Evolutionary conservation across 2,888 invertebrate species (phyloP).

Genomic region (Tipula confusa): DNA sequence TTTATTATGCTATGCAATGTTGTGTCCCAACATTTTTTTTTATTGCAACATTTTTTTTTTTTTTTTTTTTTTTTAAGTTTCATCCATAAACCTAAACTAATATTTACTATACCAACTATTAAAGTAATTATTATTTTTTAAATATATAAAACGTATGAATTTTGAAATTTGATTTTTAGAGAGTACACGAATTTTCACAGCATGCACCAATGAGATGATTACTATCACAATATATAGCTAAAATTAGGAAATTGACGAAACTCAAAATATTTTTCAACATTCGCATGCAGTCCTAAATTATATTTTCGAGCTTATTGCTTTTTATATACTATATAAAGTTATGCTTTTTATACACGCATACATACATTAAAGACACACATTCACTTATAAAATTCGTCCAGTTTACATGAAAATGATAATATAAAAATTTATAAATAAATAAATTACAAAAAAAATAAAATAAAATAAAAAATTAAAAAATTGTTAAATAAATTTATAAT

Average conservation of each 20-base stretch:
- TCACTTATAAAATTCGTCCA: not conserved
- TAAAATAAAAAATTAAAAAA: not conserved
- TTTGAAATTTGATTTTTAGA: too few relatives aligned
- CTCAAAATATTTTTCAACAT: not conserved
- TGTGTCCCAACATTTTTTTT: not conserved
- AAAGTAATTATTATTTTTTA: not conserved
- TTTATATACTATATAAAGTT: too few relatives aligned
- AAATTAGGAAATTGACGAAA: slow-evolving; percentile 13
- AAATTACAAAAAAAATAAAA: not conserved
- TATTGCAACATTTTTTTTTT: not conserved
- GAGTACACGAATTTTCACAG: not conserved
- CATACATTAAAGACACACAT: not conserved
- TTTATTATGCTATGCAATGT: not conserved
- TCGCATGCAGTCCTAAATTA: not conserved
- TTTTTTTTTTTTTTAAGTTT: not conserved
- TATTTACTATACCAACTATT: not conserved
- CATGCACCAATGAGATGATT: not conserved
- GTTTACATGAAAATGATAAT: not conserved
- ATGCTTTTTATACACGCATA: not conserved
- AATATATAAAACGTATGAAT: not conserved
- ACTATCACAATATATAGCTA: too few relatives aligned
- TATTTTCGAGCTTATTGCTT: not conserved
- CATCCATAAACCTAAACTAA: not conserved
- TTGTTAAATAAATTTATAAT: not conserved
- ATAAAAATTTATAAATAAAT: not conserved